phyloP scores from a whole-genome alignment of 1,140 invertebrate genomes.

The Melanaphis sacchari region DNA sequence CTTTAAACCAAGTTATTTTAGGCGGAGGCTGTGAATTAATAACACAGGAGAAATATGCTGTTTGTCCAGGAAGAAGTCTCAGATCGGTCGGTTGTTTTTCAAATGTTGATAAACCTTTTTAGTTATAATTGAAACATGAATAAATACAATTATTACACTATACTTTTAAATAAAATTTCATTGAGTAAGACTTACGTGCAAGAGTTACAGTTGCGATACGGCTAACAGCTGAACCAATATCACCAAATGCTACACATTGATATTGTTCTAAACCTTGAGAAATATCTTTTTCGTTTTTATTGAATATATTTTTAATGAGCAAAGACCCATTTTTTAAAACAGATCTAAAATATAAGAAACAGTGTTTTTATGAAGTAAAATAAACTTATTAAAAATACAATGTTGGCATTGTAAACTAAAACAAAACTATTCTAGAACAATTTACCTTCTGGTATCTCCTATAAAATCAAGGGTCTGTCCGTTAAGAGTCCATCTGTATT shows the following conservation, averaged over 20 bases:
- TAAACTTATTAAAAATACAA: not conserved
- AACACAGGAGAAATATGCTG: conserved; percentile 72
- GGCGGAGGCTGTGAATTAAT: conserved; percentile 65
- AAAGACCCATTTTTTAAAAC: conserved; percentile 78
- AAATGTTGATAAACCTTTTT: conserved; percentile 63
- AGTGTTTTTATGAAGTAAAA: not conserved
- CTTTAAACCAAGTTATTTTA: conserved; percentile 80
- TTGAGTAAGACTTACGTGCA: conserved; percentile 71
- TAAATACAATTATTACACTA: conserved; percentile 26
- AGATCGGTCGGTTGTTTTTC: conserved; percentile 73
- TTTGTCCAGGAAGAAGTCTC: conserved; percentile 70
- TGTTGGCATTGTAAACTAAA: not conserved
- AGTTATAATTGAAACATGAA: not conserved
- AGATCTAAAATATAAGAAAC: conserved; percentile 68
- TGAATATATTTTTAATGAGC: conserved; percentile 72
- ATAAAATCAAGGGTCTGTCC: conserved; percentile 35
- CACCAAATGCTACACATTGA: conserved; percentile 77
- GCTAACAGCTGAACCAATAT: conserved; percentile 80
- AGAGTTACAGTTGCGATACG: conserved; percentile 76
- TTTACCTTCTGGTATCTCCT: conserved; percentile 35
- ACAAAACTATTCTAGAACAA: conserved; percentile 45
- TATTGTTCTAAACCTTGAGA: conserved; percentile 71
- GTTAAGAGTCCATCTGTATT: conserved; percentile 51
- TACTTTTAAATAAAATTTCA: no score
- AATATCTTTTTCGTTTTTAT: conserved; percentile 69